Conservation (phyloP, 2,113 vertebrate species). For the Pseudolaguvia tuberculata region DNA sequence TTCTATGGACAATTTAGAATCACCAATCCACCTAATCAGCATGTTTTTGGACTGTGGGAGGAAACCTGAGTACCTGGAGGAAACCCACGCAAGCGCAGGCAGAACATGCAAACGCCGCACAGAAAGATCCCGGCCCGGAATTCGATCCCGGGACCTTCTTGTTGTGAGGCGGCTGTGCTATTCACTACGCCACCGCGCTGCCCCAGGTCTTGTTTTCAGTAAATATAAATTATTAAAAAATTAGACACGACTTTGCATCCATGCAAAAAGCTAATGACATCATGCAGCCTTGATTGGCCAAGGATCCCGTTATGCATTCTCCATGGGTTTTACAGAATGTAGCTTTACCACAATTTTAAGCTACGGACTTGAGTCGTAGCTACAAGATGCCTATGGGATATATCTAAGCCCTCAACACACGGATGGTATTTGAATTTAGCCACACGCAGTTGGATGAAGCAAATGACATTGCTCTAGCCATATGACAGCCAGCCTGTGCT, state of each 20-base stretch:
- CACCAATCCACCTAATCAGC: no score
- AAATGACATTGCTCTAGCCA: constrained; percentile 18
- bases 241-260: neutral
- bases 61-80: no score
- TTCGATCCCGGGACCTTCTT: no score
- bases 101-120: no score
- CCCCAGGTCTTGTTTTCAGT: no score
- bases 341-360: constrained; percentile 15
- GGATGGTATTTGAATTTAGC: constrained; percentile 37
- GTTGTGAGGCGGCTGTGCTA: no score
- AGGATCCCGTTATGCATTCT: neutral
- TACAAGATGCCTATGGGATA: constrained; percentile 43
- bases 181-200: no score
- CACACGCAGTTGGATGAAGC: constrained; percentile 34
- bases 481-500: constrained; percentile 47
- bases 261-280: constrained; percentile 42
- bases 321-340: neutral
- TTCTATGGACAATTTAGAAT: no score
- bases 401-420: constrained; percentile 43
- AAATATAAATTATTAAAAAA: no score
- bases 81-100: no score
- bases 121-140: no score
- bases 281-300: constrained; percentile 50
- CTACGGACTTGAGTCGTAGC: constrained; percentile 40
- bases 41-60: no score